Conservation (phyloP, 2,113 vertebrate species). For the Colius striatus region DNA sequence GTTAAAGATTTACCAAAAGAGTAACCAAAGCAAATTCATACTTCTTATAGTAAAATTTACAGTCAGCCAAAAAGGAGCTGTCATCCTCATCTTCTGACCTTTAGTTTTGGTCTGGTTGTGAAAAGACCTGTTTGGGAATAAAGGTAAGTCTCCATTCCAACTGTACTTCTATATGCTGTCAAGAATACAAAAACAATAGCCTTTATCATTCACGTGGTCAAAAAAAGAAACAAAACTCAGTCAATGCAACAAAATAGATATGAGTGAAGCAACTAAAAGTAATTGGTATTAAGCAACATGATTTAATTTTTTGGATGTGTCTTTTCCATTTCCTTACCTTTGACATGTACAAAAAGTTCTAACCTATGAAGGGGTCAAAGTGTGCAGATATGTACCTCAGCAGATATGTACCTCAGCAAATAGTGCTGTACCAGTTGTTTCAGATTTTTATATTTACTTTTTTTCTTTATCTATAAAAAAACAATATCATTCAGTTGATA, state of each 20-base stretch:
- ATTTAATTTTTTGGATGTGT: neutral
- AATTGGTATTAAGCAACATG: neutral
- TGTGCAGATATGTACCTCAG: neutral
- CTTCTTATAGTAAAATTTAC: neutral
- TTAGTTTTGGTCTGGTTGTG: neutral
- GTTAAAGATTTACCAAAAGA: neutral
- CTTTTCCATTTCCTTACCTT: neutral
- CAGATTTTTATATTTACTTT: neutral
- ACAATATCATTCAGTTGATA: neutral
- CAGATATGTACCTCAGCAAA: neutral
- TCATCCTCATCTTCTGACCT: neutral
- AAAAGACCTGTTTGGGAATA: neutral
- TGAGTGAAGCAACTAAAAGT: neutral
- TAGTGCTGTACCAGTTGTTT: neutral
- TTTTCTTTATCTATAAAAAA: neutral
- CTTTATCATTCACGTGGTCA: neutral
- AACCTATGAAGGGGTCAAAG: accelerated
- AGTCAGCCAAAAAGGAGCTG: neutral
- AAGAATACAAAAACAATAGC: neutral
- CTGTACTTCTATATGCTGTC: neutral
- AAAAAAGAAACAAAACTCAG: neutral
- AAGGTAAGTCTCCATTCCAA: neutral
- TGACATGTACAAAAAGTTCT: neutral
- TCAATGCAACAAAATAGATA: neutral
- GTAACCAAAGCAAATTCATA: neutral